phyloP scores from a whole-genome alignment of 64 coral and sea anemone species.

The Actinia equina region DNA sequence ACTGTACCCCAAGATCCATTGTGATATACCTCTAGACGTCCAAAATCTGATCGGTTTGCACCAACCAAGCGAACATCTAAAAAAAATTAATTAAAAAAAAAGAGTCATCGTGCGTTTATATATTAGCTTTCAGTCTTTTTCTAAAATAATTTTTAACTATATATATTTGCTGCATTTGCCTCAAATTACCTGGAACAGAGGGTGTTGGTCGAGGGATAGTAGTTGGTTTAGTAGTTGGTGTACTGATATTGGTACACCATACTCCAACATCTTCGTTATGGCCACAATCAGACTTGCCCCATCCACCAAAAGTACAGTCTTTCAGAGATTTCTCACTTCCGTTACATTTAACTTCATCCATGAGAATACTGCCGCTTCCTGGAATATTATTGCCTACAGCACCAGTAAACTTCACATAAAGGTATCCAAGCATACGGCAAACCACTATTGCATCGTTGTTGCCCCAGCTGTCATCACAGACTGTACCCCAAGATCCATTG shows the following conservation, averaged over 20 bases:
- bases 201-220: not conserved
- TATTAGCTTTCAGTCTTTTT: too few species aligned
- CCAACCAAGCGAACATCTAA: conserved; percentile 24
- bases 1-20: conserved; percentile 68
- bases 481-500: conserved; percentile 50
- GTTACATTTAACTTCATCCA: too few species aligned
- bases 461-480: conserved; percentile 47
- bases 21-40: conserved; percentile 45
- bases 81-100: too few species aligned
- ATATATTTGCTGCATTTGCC: not conserved
- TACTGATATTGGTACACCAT: not conserved
- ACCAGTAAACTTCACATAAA: not conserved
- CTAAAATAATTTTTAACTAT: too few species aligned
- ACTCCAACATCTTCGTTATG: conserved; percentile 17
- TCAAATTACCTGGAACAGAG: not conserved
- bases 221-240: not conserved
- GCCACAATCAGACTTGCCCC: not conserved
- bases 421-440: conserved; percentile 35
- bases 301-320: not conserved
- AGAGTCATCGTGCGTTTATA: too few species aligned
- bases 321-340: too few species aligned
- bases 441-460: conserved; percentile 49
- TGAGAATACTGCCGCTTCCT: too few species aligned
- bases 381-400: too few species aligned
- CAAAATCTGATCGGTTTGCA: conserved; percentile 31